phyloP scores from a whole-genome alignment of 2,797 vertebrate genomes.

The Mionectes olivaceus region DNA sequence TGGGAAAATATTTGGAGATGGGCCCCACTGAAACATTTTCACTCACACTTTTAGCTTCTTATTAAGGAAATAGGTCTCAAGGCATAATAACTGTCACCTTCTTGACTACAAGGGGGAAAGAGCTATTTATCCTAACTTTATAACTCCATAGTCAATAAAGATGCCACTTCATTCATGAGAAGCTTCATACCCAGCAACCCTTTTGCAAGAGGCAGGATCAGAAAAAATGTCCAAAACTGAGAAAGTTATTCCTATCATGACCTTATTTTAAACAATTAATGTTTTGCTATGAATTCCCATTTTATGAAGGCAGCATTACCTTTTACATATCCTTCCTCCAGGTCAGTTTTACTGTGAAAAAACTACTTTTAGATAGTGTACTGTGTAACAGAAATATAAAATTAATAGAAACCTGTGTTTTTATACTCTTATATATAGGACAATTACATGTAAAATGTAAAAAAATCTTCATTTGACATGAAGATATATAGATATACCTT shows the following conservation, averaged over 20 bases:
- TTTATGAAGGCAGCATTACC: background rate
- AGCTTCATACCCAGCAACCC: background rate
- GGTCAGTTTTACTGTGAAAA: background rate
- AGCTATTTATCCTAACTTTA: background rate
- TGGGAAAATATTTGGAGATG: background rate
- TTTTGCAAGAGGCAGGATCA: background rate
- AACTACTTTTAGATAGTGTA: background rate
- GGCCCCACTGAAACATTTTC: background rate
- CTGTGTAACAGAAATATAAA: background rate
- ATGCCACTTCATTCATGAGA: conserved; percentile 64
- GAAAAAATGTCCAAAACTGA: conserved; percentile 13
- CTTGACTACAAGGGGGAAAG: conserved; percentile 16
- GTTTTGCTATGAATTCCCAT: background rate
- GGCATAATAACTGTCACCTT: background rate
- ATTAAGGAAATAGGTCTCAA: background rate
- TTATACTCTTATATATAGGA: background rate
- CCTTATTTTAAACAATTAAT: background rate
- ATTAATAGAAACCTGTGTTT: background rate
- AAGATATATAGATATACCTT: background rate
- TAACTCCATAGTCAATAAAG: conserved; percentile 43
- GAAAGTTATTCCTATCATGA: background rate
- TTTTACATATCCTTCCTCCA: background rate
- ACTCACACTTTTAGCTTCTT: conserved; percentile 1
- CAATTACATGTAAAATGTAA: background rate
- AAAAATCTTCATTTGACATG: background rate